phyloP scores from a whole-genome alignment of 2,113 vertebrate genomes.

The Takifugu flavidus region DNA sequence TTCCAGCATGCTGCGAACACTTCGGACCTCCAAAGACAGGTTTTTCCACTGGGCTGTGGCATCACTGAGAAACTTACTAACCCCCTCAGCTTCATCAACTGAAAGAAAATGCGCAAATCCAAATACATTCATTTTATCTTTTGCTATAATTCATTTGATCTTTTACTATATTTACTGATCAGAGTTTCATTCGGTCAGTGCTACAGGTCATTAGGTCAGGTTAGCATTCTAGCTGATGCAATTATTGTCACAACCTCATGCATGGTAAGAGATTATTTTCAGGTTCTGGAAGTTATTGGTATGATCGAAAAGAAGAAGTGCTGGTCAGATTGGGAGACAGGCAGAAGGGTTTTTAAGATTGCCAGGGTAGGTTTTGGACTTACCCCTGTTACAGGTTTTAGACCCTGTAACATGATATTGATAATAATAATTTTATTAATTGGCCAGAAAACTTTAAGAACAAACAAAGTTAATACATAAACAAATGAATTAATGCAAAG shows the following conservation, averaged over 20 bases:
- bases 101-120: conserved; percentile 12
- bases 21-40: conserved; percentile 90
- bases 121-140: background rate
- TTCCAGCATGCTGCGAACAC: conserved; percentile 96
- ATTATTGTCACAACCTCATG: conserved; percentile 34
- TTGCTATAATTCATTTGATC: too few species aligned
- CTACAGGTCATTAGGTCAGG: conserved; percentile 8
- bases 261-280: conserved; percentile 24
- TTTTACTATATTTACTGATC: conserved; percentile 4
- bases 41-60: conserved; percentile 92
- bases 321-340: conserved; percentile 20
- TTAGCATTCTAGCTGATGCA: conserved; percentile 37
- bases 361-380: conserved; percentile 52
- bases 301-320: conserved; percentile 21
- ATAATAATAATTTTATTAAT: conserved; percentile 39
- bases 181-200: background rate
- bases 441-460: background rate
- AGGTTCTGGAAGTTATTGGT: conserved; percentile 15
- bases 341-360: conserved; percentile 22
- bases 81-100: conserved; percentile 91
- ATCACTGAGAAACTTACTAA: conserved; percentile 90
- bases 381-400: conserved; percentile 73
- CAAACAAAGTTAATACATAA: background rate
- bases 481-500: conserved; percentile 3
- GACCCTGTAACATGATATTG: conserved; percentile 70